These are phyloP conservation scores for Rhagoletis pomonella DNA, from an alignment of 1,140 invertebrate species.

Conservation along the genomic window DNA sequence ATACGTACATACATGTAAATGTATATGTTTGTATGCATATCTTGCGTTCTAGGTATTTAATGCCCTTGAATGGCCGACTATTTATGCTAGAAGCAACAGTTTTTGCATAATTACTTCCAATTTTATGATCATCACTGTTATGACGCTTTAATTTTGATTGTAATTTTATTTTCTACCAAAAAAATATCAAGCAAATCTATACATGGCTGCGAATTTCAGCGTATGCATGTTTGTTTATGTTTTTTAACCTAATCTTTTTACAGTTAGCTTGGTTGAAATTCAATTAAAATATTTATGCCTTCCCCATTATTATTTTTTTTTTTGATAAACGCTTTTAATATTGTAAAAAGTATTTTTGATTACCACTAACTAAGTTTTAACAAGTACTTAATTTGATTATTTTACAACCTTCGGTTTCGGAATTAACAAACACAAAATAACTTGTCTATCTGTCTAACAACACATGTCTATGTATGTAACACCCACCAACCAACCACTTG, in stretches of 20 bases:
- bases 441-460: slow-evolving; percentile 25
- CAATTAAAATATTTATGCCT: not conserved
- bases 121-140: no score
- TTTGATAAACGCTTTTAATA: not conserved
- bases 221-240: no score
- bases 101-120: no score
- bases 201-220: no score
- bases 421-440: slow-evolving; percentile 21
- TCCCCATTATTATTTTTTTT: not conserved
- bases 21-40: no score
- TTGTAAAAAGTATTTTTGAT: not conserved
- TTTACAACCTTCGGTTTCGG: not conserved
- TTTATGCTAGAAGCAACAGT: no score
- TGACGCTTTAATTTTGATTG: no score
- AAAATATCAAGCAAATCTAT: no score
- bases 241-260: not conserved
- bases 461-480: not conserved
- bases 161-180: no score
- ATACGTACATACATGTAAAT: no score
- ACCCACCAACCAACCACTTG: slow-evolving; percentile 25
- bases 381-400: slow-evolving; percentile 1
- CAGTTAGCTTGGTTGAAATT: not conserved
- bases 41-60: no score
- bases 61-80: no score
- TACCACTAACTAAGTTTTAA: not conserved